These are phyloP conservation scores for Nylanderia fulva DNA, from an alignment of 1,140 invertebrate genomes.

Conservation along the genomic window DNA sequence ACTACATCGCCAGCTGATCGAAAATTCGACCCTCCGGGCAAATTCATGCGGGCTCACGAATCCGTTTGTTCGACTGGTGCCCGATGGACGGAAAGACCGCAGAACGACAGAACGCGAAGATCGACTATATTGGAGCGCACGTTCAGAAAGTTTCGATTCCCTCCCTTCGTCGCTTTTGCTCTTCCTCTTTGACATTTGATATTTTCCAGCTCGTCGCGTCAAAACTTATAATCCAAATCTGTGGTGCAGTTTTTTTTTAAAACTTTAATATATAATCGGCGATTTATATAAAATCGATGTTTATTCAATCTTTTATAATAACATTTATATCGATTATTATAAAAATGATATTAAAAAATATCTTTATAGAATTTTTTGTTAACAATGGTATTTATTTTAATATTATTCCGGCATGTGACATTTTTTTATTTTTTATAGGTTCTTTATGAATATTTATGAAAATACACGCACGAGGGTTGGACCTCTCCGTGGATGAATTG, in stretches of 20 bases:
- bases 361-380: not conserved
- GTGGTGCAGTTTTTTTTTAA: not conserved
- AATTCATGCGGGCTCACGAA: constrained; percentile 40
- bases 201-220: not conserved
- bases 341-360: not conserved
- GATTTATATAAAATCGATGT: not conserved
- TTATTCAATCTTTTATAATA: not conserved
- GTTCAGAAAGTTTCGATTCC: constrained; percentile 8
- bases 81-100: constrained; percentile 3
- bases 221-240: not conserved
- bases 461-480: no score
- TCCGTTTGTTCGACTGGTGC: not conserved
- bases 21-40: constrained; percentile 65
- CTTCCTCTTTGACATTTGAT: constrained; percentile 24
- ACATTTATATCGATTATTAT: not conserved
- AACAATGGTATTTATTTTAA: not conserved
- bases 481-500: not conserved
- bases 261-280: not conserved
- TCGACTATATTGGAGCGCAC: not conserved
- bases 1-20: constrained; percentile 55
- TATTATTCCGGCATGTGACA: not conserved
- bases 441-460: constrained; percentile 22
- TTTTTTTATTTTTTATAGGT: constrained; percentile 3
- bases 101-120: constrained; percentile 17
- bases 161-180: no score